phyloP scores from a whole-genome alignment of 2,797 vertebrate genomes.

The Scleropages formosus region DNA sequence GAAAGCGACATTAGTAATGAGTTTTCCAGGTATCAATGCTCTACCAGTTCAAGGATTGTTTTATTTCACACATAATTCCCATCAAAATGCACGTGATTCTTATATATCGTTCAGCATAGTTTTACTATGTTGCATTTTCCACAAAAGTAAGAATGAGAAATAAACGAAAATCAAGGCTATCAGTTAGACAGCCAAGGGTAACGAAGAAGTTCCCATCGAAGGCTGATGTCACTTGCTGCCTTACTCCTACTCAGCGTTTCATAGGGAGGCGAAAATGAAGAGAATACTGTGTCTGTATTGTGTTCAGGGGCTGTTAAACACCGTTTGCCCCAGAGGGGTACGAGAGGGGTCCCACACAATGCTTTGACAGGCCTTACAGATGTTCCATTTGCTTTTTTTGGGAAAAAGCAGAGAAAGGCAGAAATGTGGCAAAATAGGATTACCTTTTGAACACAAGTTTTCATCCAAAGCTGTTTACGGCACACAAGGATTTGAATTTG shows the following conservation, averaged over 20 bases:
- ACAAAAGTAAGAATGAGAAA: not conserved
- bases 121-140: not conserved
- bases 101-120: not conserved
- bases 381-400: no score
- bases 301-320: not conserved
- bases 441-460: no score
- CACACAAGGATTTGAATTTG: slow-evolving; percentile 9
- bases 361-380: not conserved
- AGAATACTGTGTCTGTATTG: no score
- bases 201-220: slow-evolving; percentile 26
- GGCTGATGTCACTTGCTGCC: slow-evolving; percentile 43
- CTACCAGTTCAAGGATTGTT: slow-evolving; percentile 30
- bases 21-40: slow-evolving; percentile 30
- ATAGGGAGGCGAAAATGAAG: slow-evolving; percentile 25
- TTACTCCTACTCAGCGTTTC: slow-evolving; percentile 38
- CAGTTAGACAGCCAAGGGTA: not conserved
- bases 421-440: no score
- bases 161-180: not conserved
- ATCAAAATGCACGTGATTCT: not conserved
- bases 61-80: not conserved
- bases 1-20: no score
- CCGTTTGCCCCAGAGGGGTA: not conserved
- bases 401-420: no score
- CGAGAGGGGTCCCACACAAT: no score
- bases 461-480: slow-evolving; percentile 1